Percentiles rank a stretch among this genome's conserved stretches.
Evolutionary conservation across 2,888 invertebrate genomes (phyloP).

Genomic region (Nasonia oneida): DNA sequence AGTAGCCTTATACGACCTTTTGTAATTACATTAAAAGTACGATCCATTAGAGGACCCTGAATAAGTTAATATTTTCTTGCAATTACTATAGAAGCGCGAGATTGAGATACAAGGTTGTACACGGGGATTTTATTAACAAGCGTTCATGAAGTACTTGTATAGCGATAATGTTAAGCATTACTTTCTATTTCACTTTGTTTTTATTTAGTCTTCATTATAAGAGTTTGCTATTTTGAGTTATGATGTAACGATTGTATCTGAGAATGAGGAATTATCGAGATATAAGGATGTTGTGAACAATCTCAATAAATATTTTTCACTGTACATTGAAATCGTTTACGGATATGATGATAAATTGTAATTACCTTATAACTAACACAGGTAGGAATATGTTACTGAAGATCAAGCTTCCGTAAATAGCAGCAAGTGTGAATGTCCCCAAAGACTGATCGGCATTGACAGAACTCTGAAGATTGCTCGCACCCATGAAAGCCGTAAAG

Average conservation of each 20-base stretch:
- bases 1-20: not conserved
- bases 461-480: slow-evolving; percentile 91
- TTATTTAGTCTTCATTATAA: not conserved
- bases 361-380: slow-evolving; percentile 89
- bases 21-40: slow-evolving; percentile 13
- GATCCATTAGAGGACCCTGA: not conserved
- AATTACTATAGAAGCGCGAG: not conserved
- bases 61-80: not conserved
- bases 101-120: not conserved
- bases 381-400: slow-evolving; percentile 94
- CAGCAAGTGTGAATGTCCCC: slow-evolving; percentile 90
- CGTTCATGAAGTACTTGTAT: not conserved
- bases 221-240: not conserved
- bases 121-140: not conserved
- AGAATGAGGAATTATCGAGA: not conserved
- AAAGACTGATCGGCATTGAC: slow-evolving; percentile 90
- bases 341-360: not conserved
- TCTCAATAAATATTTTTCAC: not conserved
- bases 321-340: not conserved
- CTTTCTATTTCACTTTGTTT: not conserved
- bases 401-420: slow-evolving; percentile 93
- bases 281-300: not conserved
- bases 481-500: slow-evolving; percentile 95
- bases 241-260: not conserved
- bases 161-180: not conserved